Base-by-base conservation (phyloP, 2,113 vertebrate species). In the Menidia beryllina region DNA sequence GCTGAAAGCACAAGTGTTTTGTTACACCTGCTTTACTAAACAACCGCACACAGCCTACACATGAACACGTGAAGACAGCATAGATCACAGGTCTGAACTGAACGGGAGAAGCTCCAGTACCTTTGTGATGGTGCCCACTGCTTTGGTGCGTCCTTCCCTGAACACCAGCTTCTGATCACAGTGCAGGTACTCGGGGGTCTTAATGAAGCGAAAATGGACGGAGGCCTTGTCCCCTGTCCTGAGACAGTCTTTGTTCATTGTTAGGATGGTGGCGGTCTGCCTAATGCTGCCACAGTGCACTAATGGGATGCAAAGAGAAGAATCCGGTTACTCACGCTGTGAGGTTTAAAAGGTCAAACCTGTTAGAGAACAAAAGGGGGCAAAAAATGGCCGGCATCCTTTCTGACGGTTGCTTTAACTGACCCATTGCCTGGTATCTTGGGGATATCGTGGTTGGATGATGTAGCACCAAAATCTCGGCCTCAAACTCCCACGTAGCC, bases 251-350 rank as follows among this genome's bases (percentile, higher is more conserved):
- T 95, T 96, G 91, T 96, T 97, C 97, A 98, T 98, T 57, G 95
- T 95, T 85, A 98, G 92, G 76, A 98, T 98, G 0, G 97, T 98
- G 80, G 97, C 97, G 0, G 97, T 98, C 88, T 98, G 97, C 53
- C 97, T 91, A 90, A 98, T 98, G 90, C 97, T 98, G 81, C 97
- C 97, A 67, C 97, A 98, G 77, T 98, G 97, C 47, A 98, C 97
- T 98, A 89, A 25, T 3, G 39, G 38, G 27, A 52, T 0, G 13
- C 14, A 57, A 21, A 36, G 2, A 50, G 43, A 13, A 23, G 8
- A 36, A 27, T 4, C 24, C 24, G n/a, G 57, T 62, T 52, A 62
- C 2, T 26, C 13, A 34, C 3, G 27, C 14, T 9, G 3, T 6
- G 12, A 38, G 7, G 8, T 24, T 2, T 70, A 49, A 60, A 21